Conservation (phyloP, 2,113 vertebrate species). For the Ceyx cyanopectus region DNA sequence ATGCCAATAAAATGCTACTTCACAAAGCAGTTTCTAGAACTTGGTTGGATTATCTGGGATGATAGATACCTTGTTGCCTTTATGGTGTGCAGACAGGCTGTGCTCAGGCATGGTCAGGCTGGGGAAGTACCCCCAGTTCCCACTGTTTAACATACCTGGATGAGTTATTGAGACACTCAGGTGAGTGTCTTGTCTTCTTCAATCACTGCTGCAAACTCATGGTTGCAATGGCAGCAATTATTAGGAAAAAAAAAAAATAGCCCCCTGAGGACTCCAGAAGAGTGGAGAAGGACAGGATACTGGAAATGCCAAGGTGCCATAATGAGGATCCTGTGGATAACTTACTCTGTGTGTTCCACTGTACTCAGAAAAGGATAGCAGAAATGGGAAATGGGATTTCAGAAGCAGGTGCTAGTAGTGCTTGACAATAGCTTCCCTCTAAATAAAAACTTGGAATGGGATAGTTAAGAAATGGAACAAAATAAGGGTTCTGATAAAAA, state of each 20-base stretch:
- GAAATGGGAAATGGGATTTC: background rate
- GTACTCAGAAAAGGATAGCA: background rate
- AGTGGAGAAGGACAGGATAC: background rate
- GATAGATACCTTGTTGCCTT: background rate
- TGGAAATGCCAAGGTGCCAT: background rate
- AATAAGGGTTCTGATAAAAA: background rate
- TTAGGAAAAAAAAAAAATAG: background rate
- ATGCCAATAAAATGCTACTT: background rate
- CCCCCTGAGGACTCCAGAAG: background rate
- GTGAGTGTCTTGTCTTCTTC: background rate
- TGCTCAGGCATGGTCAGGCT: background rate
- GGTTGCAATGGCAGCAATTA: background rate
- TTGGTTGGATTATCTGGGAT: background rate
- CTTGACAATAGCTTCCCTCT: background rate
- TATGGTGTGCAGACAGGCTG: background rate
- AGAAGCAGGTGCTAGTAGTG: background rate
- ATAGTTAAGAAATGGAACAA: background rate
- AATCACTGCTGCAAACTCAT: background rate
- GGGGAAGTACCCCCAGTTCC: background rate
- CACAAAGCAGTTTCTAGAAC: background rate
- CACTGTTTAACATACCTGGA: background rate
- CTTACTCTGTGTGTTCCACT: background rate
- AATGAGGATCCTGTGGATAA: background rate
- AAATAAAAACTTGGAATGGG: background rate
- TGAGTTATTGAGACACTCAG: background rate